Percentiles rank a stretch among this genome's conserved stretches.
phyloP scores from a whole-genome alignment of 2,888 invertebrate species.

The Orthosia cruda region DNA sequence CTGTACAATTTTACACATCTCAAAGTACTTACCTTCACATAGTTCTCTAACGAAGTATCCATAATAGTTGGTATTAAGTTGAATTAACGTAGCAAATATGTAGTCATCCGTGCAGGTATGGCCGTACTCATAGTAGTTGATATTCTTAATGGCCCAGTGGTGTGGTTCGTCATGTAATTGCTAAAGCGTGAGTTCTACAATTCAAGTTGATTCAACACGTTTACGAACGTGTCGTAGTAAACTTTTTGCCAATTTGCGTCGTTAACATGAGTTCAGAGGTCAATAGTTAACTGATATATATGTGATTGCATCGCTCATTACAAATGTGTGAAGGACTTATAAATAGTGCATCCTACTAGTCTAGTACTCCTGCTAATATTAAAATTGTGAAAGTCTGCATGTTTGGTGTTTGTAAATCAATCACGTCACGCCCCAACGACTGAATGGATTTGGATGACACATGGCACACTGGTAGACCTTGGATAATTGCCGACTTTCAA shows the following conservation, averaged over 20 bases:
- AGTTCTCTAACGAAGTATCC: slow-evolving; percentile 4
- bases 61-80: slow-evolving; percentile 17
- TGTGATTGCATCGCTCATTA: slow-evolving; percentile 42
- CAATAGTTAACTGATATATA: slow-evolving; percentile 51
- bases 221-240: slow-evolving; percentile 40
- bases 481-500: not conserved
- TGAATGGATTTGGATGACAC: not conserved
- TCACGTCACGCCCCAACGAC: not conserved
- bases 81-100: slow-evolving; percentile 17
- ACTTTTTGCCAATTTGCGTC: slow-evolving; percentile 60
- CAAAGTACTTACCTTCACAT: not conserved
- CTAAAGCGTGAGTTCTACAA: slow-evolving; percentile 38
- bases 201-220: slow-evolving; percentile 41
- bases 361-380: not conserved
- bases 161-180: slow-evolving; percentile 49
- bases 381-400: not conserved
- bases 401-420: not conserved
- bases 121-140: slow-evolving; percentile 31
- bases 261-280: slow-evolving; percentile 44
- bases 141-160: slow-evolving; percentile 31
- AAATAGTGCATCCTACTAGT: not conserved
- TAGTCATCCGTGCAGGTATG: slow-evolving; percentile 33
- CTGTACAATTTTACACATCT: not conserved
- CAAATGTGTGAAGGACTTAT: slow-evolving; percentile 29
- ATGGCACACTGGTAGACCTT: not conserved